These are phyloP conservation scores for Meda fulgida DNA, from an alignment of 2,797 vertebrate species.

Conservation along the genomic window DNA sequence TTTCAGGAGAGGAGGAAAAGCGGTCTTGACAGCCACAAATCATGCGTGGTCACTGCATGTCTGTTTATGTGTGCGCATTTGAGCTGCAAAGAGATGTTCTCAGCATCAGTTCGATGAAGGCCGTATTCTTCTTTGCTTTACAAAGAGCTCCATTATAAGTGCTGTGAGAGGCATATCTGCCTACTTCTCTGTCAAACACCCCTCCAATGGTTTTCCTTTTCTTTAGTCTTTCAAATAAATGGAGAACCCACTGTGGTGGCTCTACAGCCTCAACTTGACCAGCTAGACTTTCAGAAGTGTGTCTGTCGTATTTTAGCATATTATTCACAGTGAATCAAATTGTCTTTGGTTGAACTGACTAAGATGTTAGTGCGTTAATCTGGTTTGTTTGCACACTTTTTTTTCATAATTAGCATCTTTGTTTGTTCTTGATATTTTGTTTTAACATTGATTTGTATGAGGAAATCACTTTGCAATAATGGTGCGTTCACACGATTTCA, in stretches of 20 bases:
- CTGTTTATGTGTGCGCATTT: conserved; percentile 52
- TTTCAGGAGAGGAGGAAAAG: conserved; percentile 31
- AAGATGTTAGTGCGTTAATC: neutral
- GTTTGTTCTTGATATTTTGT: neutral
- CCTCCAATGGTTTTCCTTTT: conserved; percentile 59
- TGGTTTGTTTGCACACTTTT: neutral
- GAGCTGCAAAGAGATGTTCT: conserved; percentile 58
- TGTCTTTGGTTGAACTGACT: neutral
- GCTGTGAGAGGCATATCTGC: conserved; percentile 59
- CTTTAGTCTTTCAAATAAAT: conserved; percentile 52
- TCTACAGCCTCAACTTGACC: conserved; percentile 13
- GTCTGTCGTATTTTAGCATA: neutral
- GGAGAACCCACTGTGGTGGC: conserved; percentile 39
- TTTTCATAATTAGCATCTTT: neutral
- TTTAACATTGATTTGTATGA: neutral
- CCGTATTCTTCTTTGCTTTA: conserved; percentile 64
- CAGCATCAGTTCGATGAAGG: conserved; percentile 61
- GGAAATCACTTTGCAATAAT: conserved; percentile 29
- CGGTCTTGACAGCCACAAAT: conserved; percentile 61
- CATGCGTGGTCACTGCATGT: conserved; percentile 49
- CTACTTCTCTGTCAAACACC: conserved; percentile 52
- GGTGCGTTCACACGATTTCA: neutral
- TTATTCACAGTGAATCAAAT: neutral
- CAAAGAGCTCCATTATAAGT: conserved; percentile 65
- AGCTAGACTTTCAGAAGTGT: neutral